Conservation (phyloP, 2,113 vertebrate species). For the Toxotes chatareus region DNA sequence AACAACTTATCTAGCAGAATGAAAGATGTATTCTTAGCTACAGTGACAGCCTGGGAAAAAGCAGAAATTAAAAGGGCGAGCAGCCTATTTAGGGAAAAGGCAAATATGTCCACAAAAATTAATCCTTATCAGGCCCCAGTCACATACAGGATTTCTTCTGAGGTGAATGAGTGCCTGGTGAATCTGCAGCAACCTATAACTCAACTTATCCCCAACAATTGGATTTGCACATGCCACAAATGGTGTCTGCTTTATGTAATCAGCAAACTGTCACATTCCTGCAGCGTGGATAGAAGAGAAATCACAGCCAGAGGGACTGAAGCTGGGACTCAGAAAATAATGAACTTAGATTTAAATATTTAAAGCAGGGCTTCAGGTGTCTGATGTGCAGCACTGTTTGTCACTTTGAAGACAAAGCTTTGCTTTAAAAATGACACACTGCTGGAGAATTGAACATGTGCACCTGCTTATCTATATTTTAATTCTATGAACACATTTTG, state of each 20-base stretch:
- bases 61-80: background rate
- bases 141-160: background rate
- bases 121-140: background rate
- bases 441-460: background rate
- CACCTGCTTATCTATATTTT: background rate
- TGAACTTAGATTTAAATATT: slow-evolving; percentile 13
- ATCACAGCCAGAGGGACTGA: background rate
- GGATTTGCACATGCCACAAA: slow-evolving; percentile 55
- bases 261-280: slow-evolving; percentile 56
- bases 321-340: slow-evolving; percentile 10
- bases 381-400: background rate
- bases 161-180: background rate
- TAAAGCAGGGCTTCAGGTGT: background rate
- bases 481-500: background rate
- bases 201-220: slow-evolving; percentile 43
- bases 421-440: background rate
- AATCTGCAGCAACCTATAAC: slow-evolving; percentile 11
- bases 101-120: slow-evolving; percentile 1
- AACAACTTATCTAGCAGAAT: background rate
- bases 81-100: slow-evolving; percentile 13
- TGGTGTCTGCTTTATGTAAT: slow-evolving; percentile 59
- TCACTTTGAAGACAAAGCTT: background rate
- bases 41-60: slow-evolving; percentile 24
- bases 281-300: slow-evolving; percentile 31
- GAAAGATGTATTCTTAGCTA: background rate